A percentile compares a stretch with the other conserved stretches of the same genome.
These are phyloP conservation scores for Parambassis ranga DNA, from an alignment of 2,797 vertebrate genomes.

Conservation along the genomic window DNA sequence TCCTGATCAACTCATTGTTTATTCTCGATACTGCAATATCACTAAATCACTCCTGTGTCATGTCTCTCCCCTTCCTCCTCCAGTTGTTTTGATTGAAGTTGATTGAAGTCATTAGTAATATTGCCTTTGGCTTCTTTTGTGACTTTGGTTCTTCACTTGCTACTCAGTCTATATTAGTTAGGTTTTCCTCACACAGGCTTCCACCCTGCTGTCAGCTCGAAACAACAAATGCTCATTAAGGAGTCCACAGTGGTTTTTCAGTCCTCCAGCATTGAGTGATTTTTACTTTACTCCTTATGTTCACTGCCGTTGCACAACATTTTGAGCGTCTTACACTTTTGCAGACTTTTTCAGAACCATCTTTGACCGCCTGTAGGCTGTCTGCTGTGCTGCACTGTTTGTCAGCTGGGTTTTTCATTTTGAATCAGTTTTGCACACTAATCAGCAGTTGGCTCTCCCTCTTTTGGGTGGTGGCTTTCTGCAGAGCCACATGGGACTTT, in stretches of 20 bases:
- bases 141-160: no score
- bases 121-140: no score
- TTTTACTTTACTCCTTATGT: not conserved
- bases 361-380: slow-evolving; percentile 9
- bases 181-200: not conserved
- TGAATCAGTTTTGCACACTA: not conserved
- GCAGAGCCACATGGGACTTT: not conserved
- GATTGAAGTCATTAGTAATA: no score
- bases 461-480: not conserved
- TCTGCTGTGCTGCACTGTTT: slow-evolving; percentile 19
- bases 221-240: not conserved
- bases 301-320: not conserved
- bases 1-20: no score
- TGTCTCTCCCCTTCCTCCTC: no score
- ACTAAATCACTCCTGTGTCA: no score
- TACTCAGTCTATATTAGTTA: no score
- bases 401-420: slow-evolving; percentile 16
- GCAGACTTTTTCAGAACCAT: not conserved
- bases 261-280: not conserved
- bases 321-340: not conserved
- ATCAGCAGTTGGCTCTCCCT: not conserved
- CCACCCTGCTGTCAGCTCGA: not conserved
- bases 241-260: not conserved
- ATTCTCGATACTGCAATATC: no score
- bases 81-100: no score